Evolutionary conservation across 2,113 vertebrate genomes (phyloP), one percentile per base, ranked within the genome.

Genomic region (Balaeniceps rex): DNA sequence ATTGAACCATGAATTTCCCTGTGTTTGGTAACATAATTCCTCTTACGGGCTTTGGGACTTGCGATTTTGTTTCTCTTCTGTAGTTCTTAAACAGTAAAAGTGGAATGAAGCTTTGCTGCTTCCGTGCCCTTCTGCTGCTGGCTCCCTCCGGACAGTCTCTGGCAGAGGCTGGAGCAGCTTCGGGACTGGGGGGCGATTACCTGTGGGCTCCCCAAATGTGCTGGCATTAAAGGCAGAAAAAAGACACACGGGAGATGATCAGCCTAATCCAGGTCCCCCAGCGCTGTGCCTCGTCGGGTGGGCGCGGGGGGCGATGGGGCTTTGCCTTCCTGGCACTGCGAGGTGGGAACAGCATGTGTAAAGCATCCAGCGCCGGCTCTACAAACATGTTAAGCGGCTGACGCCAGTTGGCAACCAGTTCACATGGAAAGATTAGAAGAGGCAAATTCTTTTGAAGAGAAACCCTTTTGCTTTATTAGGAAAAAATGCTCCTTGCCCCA

Each of bases 381-480:
- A 1, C 63, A 14, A 57, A 47, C 2, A 42, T 34, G 34, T n/a
- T 40, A 34, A 82, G 86, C 70, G 92, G 86, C 93, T 93, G 93
- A 31, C 2, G 1, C 86, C 94, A 71, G 70, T 11, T 95, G 93
- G 93, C 72, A 80, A 70, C 17, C 1, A 24, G 68, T 66, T 85
- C 4, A 6, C 14, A 2, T 46, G 79, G 93, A 80, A 44, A 83
- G 86, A 79, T 88, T 34, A 83, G 75, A 86, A 33, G 33, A 83
- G 71, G 83, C 58, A 94, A 94, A 80, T 80, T 71, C 88, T 64
- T 64, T 69, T 47, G 88, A 79, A 72, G 86, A 83, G 71, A 88
- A 90, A 86, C 23, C 33, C 38, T 92, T 92, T 92, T 76, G 63
- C 80, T 92, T 94, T 80, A 57, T 76, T 92, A 80, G 89, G 96